Conservation (phyloP, 2,113 vertebrate genomes). For the Potamarius usumacintae region DNA sequence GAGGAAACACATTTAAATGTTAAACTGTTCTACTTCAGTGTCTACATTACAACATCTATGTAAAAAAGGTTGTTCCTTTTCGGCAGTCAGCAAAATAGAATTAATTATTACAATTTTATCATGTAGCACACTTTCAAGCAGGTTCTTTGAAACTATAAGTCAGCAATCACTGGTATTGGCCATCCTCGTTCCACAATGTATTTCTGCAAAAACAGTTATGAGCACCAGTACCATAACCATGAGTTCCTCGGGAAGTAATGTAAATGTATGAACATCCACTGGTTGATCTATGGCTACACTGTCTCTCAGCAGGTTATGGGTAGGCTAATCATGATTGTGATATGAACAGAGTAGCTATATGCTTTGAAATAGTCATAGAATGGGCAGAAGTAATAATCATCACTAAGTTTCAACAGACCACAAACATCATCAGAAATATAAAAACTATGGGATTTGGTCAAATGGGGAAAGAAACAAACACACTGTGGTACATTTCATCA, state of each 20-base stretch:
- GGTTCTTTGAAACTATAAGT: background rate
- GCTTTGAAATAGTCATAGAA: background rate
- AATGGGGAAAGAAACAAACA: background rate
- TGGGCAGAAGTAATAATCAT: background rate
- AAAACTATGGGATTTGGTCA: background rate
- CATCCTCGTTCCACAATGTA: background rate
- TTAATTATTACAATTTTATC: too few relatives aligned
- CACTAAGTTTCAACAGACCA: background rate
- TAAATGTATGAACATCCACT: background rate
- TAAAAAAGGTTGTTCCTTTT: background rate
- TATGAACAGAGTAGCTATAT: constrained; percentile 77
- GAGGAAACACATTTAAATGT: background rate
- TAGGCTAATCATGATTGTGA: constrained; percentile 83
- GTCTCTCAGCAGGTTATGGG: constrained; percentile 75
- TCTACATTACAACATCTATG: background rate
- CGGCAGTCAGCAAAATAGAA: background rate
- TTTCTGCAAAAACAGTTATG: background rate
- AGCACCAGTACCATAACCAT: background rate
- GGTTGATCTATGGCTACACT: background rate
- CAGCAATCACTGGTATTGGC: background rate
- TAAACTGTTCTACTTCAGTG: background rate
- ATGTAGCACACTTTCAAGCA: background rate
- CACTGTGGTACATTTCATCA: background rate
- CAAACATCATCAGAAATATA: background rate
- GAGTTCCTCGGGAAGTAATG: background rate